These are phyloP conservation scores for Eremophila alpestris DNA, from an alignment of 2,797 vertebrate species.

Conservation along the genomic window DNA sequence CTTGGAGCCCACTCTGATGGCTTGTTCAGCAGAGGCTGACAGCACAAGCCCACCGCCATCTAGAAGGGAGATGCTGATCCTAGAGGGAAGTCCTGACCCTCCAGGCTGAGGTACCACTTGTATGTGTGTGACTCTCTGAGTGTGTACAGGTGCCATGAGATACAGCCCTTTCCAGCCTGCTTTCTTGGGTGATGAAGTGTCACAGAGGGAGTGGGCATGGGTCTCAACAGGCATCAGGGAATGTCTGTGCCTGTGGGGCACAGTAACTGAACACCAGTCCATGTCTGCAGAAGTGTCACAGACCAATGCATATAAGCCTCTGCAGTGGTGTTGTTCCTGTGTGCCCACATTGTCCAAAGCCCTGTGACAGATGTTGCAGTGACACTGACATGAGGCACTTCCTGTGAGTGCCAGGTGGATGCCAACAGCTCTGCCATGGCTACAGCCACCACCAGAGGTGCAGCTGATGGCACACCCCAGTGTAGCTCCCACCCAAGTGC, in stretches of 20 bases:
- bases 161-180: neutral
- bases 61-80: neutral
- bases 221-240: neutral
- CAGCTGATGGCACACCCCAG: fast-evolving
- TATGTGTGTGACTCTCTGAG: neutral
- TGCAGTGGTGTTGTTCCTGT: neutral
- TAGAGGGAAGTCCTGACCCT: neutral
- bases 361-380: fast-evolving
- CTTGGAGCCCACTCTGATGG: neutral
- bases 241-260: neutral
- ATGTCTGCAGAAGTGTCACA: fast-evolving
- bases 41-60: fast-evolving
- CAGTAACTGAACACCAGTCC: neutral
- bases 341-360: neutral
- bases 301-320: neutral
- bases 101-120: fast-evolving
- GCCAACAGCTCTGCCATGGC: neutral
- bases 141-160: too few species aligned
- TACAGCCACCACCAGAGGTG: neutral
- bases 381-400: neutral
- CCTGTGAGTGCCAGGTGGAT: fast-evolving
- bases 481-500: fast-evolving
- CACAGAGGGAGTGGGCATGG: fast-evolving
- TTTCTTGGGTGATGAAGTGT: neutral
- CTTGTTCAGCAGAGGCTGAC: neutral